Base-by-base conservation (phyloP, 2,113 vertebrate species). In the Peromyscus californicus region DNA sequence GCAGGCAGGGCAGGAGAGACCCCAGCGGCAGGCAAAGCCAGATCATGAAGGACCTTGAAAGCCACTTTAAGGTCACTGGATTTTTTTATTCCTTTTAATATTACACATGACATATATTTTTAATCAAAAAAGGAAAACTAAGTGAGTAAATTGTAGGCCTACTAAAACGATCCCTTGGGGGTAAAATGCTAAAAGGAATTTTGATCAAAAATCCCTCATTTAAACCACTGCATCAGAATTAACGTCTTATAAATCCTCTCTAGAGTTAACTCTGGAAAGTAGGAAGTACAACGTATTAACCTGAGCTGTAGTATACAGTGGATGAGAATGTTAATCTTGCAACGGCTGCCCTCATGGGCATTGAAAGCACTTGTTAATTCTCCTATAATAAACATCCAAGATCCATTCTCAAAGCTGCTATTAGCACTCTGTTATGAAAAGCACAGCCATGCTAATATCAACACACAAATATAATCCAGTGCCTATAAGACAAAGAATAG, bases 401-500 rank as follows among this genome's bases (percentile, higher is more conserved):
- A 98, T 97, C 98, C 98, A 98, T 96, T 98, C 98, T 98, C 98
- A 97, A 98, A 98, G 98, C 96, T 95, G 98, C 45, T n/a, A 51
- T 97, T 96, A 98, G 98, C 98, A 98, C 97, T 97, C 98, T 92
- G 96, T 97, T 97, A 97, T 33, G 97, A 97, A 98, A 98, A 99
- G 98, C 98, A 98, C 97, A 98, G 98, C 98, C 98, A 98, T 98
- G 98, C 98, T 98, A 98, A 98, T 97, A 98, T 98, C 95, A 98
- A 97, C 98, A 98, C 98, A 99, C 97, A 98, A 98, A 98, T 98
- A 98, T 98, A 98, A 99, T 98, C 98, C 98, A 98, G 99, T 98
- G 3, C 98, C 98, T 98, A 98, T 98, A 96, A 98, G 98, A 98
- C 67, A 78, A 97, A 98, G 98, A 98, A 98, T 98, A 98, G 98